Conservation (phyloP, 1,140 invertebrate genomes). For the Ptiloglossa arizonensis region DNA sequence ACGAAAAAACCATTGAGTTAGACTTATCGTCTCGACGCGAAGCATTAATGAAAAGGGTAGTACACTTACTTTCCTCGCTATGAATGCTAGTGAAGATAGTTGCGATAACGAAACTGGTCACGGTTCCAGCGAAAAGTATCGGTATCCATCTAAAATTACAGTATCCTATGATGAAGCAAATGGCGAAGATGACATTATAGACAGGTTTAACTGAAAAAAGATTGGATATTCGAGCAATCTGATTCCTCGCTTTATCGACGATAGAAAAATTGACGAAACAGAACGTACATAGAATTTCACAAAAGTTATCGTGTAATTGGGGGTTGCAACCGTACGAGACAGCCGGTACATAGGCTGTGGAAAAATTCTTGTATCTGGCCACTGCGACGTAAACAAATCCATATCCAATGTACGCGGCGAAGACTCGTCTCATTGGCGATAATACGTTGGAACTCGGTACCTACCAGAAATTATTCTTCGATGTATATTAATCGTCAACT, state of each 20-base stretch:
- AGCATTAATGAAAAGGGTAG: background rate
- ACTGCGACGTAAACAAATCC: constrained; percentile 85
- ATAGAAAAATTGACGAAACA: background rate
- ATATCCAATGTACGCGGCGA: constrained; percentile 85
- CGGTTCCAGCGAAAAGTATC: constrained; percentile 16
- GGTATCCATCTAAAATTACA: constrained; percentile 79
- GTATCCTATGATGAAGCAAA: constrained; percentile 84
- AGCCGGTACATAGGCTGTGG: constrained; percentile 86
- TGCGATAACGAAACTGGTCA: constrained; percentile 13
- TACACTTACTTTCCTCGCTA: background rate
- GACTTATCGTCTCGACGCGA: too few relatives aligned
- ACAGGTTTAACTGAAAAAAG: constrained; percentile 63
- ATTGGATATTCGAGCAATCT: background rate
- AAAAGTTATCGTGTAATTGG: constrained; percentile 76
- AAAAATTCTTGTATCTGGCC: constrained; percentile 79
- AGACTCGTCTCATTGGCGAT: constrained; percentile 78
- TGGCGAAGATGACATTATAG: constrained; percentile 81
- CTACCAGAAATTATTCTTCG: constrained; percentile 60
- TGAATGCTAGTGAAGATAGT: too few relatives aligned
- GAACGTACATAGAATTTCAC: constrained; percentile 79
- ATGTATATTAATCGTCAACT: background rate
- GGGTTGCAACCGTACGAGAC: constrained; percentile 86
- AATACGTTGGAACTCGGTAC: constrained; percentile 61
- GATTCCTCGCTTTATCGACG: too few relatives aligned
- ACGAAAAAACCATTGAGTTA: too few relatives aligned